phyloP scores from a whole-genome alignment of 2,797 vertebrate species.

The Hafferia zeledoni region DNA sequence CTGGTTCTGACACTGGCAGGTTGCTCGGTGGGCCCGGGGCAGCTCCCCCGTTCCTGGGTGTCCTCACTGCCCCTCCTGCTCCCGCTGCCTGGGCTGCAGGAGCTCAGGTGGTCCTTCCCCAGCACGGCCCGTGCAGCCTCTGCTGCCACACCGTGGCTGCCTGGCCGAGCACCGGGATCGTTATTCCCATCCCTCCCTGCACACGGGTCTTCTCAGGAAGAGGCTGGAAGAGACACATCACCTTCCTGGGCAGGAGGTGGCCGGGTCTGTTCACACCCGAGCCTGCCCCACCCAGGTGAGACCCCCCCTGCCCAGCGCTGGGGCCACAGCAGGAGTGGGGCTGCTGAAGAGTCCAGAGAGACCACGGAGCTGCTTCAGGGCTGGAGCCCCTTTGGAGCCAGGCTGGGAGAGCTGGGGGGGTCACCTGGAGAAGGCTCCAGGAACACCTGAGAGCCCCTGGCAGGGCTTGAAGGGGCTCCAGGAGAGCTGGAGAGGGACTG shows the following conservation, averaged over 20 bases:
- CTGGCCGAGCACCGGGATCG: not conserved
- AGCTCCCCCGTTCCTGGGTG: rapidly evolving
- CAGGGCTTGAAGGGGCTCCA: not conserved
- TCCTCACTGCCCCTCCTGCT: not conserved
- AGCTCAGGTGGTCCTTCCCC: not conserved
- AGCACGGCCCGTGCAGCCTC: not conserved
- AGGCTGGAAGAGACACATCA: no score
- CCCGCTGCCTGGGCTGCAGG: not conserved
- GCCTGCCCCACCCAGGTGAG: not conserved
- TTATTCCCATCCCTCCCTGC: rapidly evolving
- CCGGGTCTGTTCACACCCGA: not conserved
- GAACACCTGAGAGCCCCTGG: not conserved
- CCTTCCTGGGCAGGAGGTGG: not conserved
- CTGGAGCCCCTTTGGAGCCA: not conserved
- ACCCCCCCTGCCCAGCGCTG: not conserved
- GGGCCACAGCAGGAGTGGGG: not conserved
- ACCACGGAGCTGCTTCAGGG: not conserved
- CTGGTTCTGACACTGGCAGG: rapidly evolving
- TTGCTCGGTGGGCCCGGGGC: not conserved
- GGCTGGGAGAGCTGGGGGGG: not conserved
- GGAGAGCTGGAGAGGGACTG: not conserved
- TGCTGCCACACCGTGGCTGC: not conserved
- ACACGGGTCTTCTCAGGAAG: not conserved
- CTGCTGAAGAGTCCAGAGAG: not conserved
- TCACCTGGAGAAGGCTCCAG: not conserved